phyloP scores from a whole-genome alignment of 2,113 vertebrate genomes.

The Pitta sordida region DNA sequence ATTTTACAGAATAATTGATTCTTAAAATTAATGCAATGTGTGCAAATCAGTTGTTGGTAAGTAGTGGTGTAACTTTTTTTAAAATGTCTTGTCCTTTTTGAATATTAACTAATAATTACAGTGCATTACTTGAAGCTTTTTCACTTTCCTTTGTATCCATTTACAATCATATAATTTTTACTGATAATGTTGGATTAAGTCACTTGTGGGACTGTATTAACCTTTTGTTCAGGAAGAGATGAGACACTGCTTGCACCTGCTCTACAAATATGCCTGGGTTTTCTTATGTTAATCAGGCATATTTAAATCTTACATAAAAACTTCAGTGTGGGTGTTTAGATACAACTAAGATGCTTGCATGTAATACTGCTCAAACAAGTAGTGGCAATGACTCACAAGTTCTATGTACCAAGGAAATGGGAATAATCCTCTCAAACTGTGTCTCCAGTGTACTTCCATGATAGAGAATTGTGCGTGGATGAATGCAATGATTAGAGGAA shows the following conservation, averaged over 20 bases:
- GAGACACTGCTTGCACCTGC: slow-evolving; percentile 48
- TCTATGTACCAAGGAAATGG: background rate
- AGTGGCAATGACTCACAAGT: slow-evolving; percentile 27
- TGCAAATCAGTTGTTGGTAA: background rate
- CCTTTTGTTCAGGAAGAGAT: slow-evolving; percentile 57
- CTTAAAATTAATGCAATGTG: background rate
- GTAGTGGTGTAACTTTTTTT: background rate
- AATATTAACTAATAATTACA: background rate
- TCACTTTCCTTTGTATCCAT: background rate
- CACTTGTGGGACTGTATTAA: slow-evolving; percentile 28
- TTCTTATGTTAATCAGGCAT: slow-evolving; percentile 53
- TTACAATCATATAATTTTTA: background rate
- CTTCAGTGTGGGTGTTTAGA: slow-evolving; percentile 30
- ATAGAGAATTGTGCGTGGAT: background rate
- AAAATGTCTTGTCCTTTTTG: background rate
- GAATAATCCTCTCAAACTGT: background rate
- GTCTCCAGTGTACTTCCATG: background rate
- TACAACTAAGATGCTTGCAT: slow-evolving; percentile 48
- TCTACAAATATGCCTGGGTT: slow-evolving; percentile 35
- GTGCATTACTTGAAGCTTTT: background rate
- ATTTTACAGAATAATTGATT: background rate
- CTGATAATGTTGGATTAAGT: slow-evolving; percentile 11
- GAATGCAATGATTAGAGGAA: background rate
- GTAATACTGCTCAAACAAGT: slow-evolving; percentile 35
- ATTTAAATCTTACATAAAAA: slow-evolving; percentile 57